These are phyloP conservation scores for Erpobdella octoculata DNA, from an alignment of 2,888 invertebrate genomes.

Conservation along the genomic window DNA sequence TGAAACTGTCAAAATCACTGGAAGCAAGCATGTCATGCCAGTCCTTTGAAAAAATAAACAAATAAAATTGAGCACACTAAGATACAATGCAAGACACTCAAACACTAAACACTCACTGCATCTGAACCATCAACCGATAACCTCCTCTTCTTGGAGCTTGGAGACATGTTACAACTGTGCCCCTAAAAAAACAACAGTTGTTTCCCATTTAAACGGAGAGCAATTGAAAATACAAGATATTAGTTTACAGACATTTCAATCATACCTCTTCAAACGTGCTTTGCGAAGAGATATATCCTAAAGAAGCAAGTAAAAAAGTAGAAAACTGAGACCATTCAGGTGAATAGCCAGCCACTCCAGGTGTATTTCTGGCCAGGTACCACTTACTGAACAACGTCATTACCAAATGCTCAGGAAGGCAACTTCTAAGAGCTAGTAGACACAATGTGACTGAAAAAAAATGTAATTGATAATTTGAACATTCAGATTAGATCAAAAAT, in stretches of 20 bases:
- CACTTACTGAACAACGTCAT: slow-evolving; percentile 71
- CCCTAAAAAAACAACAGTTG: background rate
- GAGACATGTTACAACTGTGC: slow-evolving; percentile 53
- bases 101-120: slow-evolving; percentile 52
- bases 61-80: too few species aligned
- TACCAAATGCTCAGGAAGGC: slow-evolving; percentile 68
- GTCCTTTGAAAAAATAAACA: too few species aligned
- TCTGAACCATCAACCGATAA: slow-evolving; percentile 69
- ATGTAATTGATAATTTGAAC: too few species aligned
- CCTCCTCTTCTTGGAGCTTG: slow-evolving; percentile 65
- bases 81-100: background rate
- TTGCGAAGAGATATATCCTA: background rate
- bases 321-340: slow-evolving; percentile 41
- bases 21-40: slow-evolving; percentile 3
- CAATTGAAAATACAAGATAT: slow-evolving; percentile 30
- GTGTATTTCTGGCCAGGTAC: slow-evolving; percentile 80
- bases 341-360: slow-evolving; percentile 58
- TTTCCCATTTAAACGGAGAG: too few species aligned
- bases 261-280: slow-evolving; percentile 52
- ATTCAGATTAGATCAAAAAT: too few species aligned
- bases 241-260: too few species aligned
- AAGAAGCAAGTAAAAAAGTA: background rate
- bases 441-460: slow-evolving; percentile 61
- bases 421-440: slow-evolving; percentile 64
- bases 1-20: background rate